Conservation (phyloP, 1,140 invertebrate species). For the Brachionus rubens region DNA sequence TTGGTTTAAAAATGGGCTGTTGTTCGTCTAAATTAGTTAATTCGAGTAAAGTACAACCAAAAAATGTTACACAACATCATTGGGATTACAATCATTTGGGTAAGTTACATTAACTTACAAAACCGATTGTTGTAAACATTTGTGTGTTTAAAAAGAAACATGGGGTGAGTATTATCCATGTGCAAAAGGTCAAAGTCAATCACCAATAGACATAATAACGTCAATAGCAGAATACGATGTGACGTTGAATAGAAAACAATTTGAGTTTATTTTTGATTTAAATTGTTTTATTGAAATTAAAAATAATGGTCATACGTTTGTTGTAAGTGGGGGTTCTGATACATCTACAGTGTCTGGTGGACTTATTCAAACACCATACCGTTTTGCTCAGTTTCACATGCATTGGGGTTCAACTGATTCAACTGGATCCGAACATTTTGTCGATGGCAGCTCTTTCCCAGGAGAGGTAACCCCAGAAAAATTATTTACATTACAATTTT, state of each 20-base stretch:
- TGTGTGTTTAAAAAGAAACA: too few relatives aligned
- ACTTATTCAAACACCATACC: conserved; percentile 60
- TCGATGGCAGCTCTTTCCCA: conserved; percentile 79
- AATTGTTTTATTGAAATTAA: conserved; percentile 26
- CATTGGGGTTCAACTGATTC: conserved; percentile 59
- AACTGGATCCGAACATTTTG: conserved; percentile 60
- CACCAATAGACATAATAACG: conserved; percentile 34
- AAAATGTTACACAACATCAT: too few relatives aligned
- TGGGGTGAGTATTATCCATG: not conserved
- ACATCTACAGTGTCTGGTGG: conserved; percentile 53
- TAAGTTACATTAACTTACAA: too few relatives aligned
- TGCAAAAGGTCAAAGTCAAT: conserved; percentile 17
- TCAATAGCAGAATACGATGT: not conserved
- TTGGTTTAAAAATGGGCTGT: too few relatives aligned
- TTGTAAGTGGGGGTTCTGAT: conserved; percentile 1
- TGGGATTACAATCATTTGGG: too few relatives aligned
- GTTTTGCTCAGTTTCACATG: conserved; percentile 60
- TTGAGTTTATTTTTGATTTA: not conserved
- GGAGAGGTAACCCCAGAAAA: conserved; percentile 69
- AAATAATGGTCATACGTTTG: conserved; percentile 41
- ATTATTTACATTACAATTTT: not conserved
- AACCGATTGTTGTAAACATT: too few relatives aligned
- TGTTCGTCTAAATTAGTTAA: too few relatives aligned
- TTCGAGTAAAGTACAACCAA: too few relatives aligned
- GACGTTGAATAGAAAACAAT: not conserved